Evolutionary conservation across 2,797 vertebrate species (phyloP), one percentile per base, ranked within the genome.

Genomic region (Cyclura pinguis): DNA sequence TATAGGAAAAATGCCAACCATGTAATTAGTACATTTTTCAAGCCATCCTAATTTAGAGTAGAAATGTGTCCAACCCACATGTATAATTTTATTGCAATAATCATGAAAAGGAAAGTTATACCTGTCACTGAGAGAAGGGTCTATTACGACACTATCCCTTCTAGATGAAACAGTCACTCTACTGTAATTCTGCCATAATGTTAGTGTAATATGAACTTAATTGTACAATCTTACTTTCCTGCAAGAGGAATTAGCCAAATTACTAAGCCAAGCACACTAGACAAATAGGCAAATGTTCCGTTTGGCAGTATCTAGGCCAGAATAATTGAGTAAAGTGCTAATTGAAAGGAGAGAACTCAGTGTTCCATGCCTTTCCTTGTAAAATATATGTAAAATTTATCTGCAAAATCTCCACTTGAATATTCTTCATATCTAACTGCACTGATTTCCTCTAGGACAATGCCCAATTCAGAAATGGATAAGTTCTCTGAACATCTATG

Each of bases 111-210:
- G 67, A 80, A 91, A 62, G 72, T 62, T 10, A 24, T 0, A 0
- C 16, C 50, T 72, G 72, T 0, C 50, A 89, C 32, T 84, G 52
- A 93, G 2, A 18, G 24, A 93, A 83, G 22, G 47, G 7, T 89
- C 93, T 91, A 78, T 24, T 64, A 3, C 38, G 80, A 82, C 42
- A 16, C 35, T 76, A 74, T 3, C 78, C 14, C 27, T 91, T 93
- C 77, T 50, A 91, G 87, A 91, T 86, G 67, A 76, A 91, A 72
- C 4, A 77, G 0, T 73, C 78, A n/a, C 74, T 89, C 32, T 35
- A 52, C 82, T 85, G 27, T 90, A 93, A 84, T 55, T 24, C 27
- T 88, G 24, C 50, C 57, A 2, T 27, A 38, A 69, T 87, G 6
- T 59, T 89, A 88, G 59, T 27, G 55, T 78, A 52, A 10, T 72